Conservation (phyloP, 2,888 invertebrate species). For the Notodonta ziczac region DNA sequence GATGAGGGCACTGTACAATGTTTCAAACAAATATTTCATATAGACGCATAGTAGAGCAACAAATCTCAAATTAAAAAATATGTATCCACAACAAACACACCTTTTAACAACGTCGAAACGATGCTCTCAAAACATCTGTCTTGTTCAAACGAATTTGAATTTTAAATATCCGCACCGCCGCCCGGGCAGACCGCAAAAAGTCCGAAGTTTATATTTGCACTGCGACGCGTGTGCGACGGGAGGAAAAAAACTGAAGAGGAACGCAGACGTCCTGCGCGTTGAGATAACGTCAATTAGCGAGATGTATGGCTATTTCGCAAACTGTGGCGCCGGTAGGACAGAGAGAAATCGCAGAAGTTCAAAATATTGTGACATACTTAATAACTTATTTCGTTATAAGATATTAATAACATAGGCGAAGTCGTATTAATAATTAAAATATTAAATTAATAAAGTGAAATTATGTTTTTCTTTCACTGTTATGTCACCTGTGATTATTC, state of each 20-base stretch:
- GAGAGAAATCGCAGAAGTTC: slow-evolving; percentile 10
- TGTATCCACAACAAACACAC: slow-evolving; percentile 1
- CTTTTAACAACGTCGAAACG: not conserved
- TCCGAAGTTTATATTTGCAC: slow-evolving; percentile 23
- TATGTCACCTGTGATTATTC: too few species aligned
- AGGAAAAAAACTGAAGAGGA: slow-evolving; percentile 44
- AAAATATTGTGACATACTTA: not conserved
- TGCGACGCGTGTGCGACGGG: slow-evolving; percentile 36
- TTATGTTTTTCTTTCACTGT: too few species aligned
- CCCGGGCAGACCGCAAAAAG: slow-evolving; percentile 11
- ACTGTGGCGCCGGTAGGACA: slow-evolving; percentile 25
- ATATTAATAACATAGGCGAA: too few species aligned
- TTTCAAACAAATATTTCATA: too few species aligned
- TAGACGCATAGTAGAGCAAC: too few species aligned
- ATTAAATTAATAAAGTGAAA: too few species aligned
- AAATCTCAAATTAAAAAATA: not conserved
- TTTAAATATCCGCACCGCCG: slow-evolving; percentile 12
- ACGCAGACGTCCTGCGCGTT: slow-evolving; percentile 40
- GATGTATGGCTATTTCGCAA: slow-evolving; percentile 54
- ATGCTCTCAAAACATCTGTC: not conserved
- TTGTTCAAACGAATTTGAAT: slow-evolving; percentile 15
- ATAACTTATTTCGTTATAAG: too few species aligned
- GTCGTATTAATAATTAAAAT: too few species aligned
- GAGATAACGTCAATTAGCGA: slow-evolving; percentile 64
- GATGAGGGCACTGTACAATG: too few species aligned